These are phyloP conservation scores for Augochlorella aurata DNA, from an alignment of 2,888 invertebrate genomes.

Conservation along the genomic window DNA sequence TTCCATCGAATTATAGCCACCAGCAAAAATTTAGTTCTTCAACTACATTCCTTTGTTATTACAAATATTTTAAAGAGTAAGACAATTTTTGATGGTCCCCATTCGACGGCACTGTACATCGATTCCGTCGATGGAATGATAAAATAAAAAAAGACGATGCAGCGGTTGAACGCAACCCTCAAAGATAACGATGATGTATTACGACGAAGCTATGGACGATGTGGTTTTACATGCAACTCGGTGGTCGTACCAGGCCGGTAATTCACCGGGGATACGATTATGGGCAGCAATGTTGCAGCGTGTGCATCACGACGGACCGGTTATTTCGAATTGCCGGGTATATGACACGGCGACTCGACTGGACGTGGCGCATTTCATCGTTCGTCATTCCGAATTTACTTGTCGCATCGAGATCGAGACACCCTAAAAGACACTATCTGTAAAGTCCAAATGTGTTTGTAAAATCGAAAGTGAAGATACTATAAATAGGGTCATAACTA, in stretches of 20 bases:
- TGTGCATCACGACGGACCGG: neutral
- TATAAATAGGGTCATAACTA: too few relatives aligned
- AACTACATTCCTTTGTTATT: too few relatives aligned
- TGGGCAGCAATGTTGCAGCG: neutral
- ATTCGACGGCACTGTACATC: too few relatives aligned
- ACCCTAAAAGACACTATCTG: constrained; percentile 38
- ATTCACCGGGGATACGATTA: constrained; percentile 2
- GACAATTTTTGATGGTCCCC: too few relatives aligned
- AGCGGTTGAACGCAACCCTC: neutral
- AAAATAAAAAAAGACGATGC: neutral
- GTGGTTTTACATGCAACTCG: constrained; percentile 3
- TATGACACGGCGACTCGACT: neutral
- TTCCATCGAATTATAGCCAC: too few relatives aligned
- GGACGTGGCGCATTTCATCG: constrained; percentile 18
- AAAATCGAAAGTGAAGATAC: too few relatives aligned
- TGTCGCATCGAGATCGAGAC: constrained; percentile 32
- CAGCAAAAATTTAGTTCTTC: too few relatives aligned
- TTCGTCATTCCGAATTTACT: constrained; percentile 46
- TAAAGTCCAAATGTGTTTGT: too few relatives aligned
- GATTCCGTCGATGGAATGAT: too few relatives aligned
- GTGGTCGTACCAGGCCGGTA: neutral
- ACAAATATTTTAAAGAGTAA: too few relatives aligned
- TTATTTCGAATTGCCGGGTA: constrained; percentile 22
- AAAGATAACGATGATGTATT: constrained; percentile 3
- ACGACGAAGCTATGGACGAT: neutral